Evolutionary conservation across 2,113 vertebrate species (phyloP).

Genomic region (Apodemus speciosus): DNA sequence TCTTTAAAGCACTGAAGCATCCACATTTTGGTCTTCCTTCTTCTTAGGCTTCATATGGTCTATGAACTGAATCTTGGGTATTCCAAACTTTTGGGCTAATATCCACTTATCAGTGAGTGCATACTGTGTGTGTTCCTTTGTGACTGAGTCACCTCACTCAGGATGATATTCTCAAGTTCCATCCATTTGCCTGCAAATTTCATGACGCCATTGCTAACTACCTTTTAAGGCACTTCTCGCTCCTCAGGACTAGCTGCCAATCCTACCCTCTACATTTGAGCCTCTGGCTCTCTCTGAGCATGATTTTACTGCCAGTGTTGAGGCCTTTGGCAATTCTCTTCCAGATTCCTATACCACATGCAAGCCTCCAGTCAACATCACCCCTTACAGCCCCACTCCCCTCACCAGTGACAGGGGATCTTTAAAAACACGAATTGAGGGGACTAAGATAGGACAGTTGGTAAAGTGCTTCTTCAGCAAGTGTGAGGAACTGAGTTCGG

Average conservation of each 20-base stretch:
- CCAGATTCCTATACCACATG: background rate
- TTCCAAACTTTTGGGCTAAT: too few relatives aligned
- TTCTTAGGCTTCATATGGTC: too few relatives aligned
- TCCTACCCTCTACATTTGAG: background rate
- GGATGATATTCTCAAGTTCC: too few relatives aligned
- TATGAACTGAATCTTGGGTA: too few relatives aligned
- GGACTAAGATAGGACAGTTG: background rate
- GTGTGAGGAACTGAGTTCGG: background rate
- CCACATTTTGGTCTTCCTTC: too few relatives aligned
- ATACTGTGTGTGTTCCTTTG: too few relatives aligned
- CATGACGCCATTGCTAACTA: background rate
- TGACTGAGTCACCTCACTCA: too few relatives aligned
- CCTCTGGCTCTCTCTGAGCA: background rate
- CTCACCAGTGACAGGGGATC: background rate
- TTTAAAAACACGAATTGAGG: background rate
- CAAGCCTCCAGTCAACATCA: background rate
- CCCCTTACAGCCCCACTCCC: background rate
- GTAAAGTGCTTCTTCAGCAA: background rate
- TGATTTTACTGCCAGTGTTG: background rate
- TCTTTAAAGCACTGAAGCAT: too few relatives aligned
- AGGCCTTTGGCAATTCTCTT: background rate
- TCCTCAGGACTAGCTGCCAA: background rate
- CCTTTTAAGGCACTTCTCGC: background rate
- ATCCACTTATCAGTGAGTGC: too few relatives aligned
- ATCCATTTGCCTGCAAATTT: too few relatives aligned